Evolutionary conservation across 2,888 invertebrate species (phyloP).

Genomic region (Agriotes lineatus): DNA sequence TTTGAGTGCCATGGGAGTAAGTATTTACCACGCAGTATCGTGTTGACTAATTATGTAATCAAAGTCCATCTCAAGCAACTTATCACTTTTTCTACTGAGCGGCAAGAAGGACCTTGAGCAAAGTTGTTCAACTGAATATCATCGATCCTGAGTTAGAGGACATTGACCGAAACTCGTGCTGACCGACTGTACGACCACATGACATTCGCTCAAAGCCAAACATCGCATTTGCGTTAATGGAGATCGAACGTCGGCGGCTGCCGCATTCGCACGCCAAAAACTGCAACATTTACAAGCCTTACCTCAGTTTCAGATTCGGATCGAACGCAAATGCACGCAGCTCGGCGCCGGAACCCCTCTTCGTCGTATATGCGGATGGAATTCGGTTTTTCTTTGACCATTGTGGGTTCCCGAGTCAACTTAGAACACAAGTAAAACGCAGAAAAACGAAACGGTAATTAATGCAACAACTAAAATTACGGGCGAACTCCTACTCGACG

Average conservation of each 20-base stretch:
- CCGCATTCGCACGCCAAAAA: background rate
- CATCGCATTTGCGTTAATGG: constrained; percentile 26
- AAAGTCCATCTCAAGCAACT: constrained; percentile 14
- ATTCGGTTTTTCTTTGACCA: constrained; percentile 97
- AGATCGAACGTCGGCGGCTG: constrained; percentile 4
- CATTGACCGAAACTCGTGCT: constrained; percentile 47
- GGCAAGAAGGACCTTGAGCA: constrained; percentile 32
- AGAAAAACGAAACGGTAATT: constrained; percentile 54
- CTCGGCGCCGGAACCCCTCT: constrained; percentile 94
- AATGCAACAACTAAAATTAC: constrained; percentile 55
- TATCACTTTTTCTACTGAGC: constrained; percentile 14
- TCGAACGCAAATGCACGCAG: constrained; percentile 95
- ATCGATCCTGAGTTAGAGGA: constrained; percentile 36
- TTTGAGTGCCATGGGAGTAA: no score
- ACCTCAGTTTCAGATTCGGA: constrained; percentile 95
- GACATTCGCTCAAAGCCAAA: constrained; percentile 42
- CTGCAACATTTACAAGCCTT: constrained; percentile 59
- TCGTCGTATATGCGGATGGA: constrained; percentile 95
- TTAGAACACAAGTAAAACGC: constrained; percentile 53
- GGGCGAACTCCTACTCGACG: constrained; percentile 60
- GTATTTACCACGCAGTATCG: no score
- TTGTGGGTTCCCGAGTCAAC: constrained; percentile 66
- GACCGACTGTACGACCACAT: constrained; percentile 46
- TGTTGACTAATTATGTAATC: constrained; percentile 11
- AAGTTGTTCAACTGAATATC: constrained; percentile 40